These are phyloP conservation scores for Hippopotamyrus pictus DNA, from an alignment of 2,797 vertebrate genomes.

Conservation along the genomic window DNA sequence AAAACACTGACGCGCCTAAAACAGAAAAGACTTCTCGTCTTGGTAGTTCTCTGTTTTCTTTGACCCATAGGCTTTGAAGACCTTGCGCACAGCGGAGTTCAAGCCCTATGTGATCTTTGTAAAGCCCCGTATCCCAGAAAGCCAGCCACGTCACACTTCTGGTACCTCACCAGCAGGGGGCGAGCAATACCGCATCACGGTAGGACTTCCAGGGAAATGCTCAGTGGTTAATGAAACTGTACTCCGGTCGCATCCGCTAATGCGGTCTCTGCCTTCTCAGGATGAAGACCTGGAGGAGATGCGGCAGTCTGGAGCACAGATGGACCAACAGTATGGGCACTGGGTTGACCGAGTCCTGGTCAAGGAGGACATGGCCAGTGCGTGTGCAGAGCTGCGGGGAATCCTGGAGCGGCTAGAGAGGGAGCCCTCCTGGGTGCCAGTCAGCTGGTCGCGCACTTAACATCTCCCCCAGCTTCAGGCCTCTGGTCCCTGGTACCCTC, in stretches of 20 bases:
- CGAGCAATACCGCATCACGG: conserved; percentile 63
- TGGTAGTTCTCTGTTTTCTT: not conserved
- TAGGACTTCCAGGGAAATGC: conserved; percentile 36
- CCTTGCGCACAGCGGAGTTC: conserved; percentile 84
- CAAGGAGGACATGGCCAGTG: conserved; percentile 80
- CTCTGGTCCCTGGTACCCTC: conserved; percentile 17
- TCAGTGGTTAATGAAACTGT: not conserved
- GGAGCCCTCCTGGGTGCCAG: conserved; percentile 83
- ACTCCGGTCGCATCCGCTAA: not conserved
- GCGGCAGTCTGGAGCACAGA: conserved; percentile 78
- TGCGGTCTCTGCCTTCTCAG: conserved; percentile 44
- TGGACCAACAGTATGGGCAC: conserved; percentile 85
- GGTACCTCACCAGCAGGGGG: conserved; percentile 70
- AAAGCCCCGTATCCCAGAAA: conserved; percentile 79
- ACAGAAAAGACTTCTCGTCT: not conserved
- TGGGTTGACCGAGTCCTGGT: conserved; percentile 80
- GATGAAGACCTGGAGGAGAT: conserved; percentile 87
- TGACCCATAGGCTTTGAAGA: conserved; percentile 72
- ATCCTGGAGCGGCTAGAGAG: conserved; percentile 77
- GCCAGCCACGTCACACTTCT: conserved; percentile 60
- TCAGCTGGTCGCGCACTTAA: conserved; percentile 81
- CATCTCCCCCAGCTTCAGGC: not conserved
- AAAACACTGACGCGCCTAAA: not conserved
- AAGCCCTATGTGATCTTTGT: conserved; percentile 90
- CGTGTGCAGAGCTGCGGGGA: conserved; percentile 68